A percentile compares a stretch with the other conserved stretches of the same genome.
Conservation (phyloP, 35 echinoderm and acorn worm species). For the Amphiura filiformis region DNA sequence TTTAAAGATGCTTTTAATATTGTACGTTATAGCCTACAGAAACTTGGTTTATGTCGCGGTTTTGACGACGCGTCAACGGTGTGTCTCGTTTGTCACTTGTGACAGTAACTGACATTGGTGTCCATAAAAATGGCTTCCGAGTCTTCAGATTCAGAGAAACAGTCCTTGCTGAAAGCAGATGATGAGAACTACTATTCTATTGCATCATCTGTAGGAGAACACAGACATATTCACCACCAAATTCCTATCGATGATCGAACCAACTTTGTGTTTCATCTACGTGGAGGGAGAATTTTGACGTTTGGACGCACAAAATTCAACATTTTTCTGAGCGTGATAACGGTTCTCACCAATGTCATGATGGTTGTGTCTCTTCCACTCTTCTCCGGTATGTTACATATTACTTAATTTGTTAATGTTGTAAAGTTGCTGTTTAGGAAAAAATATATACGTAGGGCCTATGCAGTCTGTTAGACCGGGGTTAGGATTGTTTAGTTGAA, state of each 20-base stretch:
- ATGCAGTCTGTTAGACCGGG: too few species aligned
- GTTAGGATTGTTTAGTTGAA: too few species aligned
- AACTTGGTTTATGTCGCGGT: too few species aligned
- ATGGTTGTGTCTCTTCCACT: slow-evolving; percentile 82
- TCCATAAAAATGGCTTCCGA: background rate
- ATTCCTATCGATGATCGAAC: background rate
- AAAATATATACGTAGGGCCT: too few species aligned
- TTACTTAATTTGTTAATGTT: background rate
- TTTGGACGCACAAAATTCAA: slow-evolving; percentile 20
- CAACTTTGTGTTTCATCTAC: background rate
- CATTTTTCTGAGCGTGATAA: slow-evolving; percentile 73
- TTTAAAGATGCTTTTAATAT: too few species aligned
- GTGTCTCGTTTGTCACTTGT: background rate
- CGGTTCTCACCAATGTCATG: slow-evolving; percentile 55
- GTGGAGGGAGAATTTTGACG: background rate
- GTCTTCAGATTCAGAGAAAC: background rate
- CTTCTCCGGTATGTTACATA: slow-evolving; percentile 50
- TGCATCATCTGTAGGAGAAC: too few species aligned
- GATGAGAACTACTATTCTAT: background rate
- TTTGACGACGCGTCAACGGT: too few species aligned
- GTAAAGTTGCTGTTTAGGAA: too few species aligned
- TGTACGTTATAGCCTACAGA: too few species aligned
- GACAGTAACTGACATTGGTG: background rate
- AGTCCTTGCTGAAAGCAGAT: background rate
- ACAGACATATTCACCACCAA: background rate